These are phyloP conservation scores for Leptopilina boulardi DNA, from an alignment of 1,140 invertebrate species.

Conservation along the genomic window DNA sequence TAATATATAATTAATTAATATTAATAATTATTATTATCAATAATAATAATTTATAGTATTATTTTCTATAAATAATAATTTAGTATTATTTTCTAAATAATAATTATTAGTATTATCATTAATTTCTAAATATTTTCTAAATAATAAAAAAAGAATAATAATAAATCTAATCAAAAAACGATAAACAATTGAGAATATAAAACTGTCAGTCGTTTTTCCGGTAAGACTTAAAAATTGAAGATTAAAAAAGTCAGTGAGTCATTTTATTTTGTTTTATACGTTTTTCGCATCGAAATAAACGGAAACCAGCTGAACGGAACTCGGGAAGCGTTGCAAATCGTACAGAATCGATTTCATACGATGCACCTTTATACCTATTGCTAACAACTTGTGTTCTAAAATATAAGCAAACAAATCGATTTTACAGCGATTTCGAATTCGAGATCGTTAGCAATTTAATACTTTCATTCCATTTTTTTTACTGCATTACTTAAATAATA, in stretches of 20 bases:
- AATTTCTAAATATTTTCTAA: no score
- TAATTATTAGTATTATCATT: no score
- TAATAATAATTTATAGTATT: no score
- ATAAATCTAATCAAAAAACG: no score
- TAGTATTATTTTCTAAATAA: no score
- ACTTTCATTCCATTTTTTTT: not conserved
- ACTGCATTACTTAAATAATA: no score
- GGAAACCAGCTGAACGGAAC: constrained; percentile 30
- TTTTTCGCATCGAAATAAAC: not conserved
- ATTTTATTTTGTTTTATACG: not conserved
- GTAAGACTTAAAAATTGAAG: not conserved
- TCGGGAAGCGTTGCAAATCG: constrained; percentile 1
- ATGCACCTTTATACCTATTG: not conserved
- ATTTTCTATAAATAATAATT: no score
- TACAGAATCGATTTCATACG: constrained; percentile 11
- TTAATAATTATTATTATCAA: no score
- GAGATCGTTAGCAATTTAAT: not conserved
- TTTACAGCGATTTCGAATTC: not conserved
- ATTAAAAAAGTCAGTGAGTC: not conserved
- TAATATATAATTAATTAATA: no score
- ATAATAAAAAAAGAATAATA: no score
- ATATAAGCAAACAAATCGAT: not conserved
- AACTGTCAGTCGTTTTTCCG: not conserved
- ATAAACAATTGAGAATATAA: not conserved
- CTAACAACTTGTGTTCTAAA: not conserved